Conservation (phyloP, 2,797 vertebrate species). For the Paedocypris micromegethes region DNA sequence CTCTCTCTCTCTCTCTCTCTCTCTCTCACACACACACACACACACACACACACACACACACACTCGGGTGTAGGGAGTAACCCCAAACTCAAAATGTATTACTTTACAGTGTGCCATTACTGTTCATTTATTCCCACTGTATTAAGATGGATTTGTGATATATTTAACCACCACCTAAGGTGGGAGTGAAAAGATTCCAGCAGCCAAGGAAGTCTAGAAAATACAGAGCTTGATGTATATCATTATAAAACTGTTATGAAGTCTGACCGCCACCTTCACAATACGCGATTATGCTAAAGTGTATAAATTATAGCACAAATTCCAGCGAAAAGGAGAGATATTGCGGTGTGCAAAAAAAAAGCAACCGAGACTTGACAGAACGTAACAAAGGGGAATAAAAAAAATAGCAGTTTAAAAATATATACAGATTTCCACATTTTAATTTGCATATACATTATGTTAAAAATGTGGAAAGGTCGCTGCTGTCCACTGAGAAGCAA, state of each 20-base stretch:
- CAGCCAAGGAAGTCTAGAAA: slow-evolving; percentile 31
- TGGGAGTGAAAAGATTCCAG: slow-evolving; percentile 28
- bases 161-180: slow-evolving; percentile 16
- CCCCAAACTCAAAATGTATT: slow-evolving; percentile 32
- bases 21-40: slow-evolving; percentile 4
- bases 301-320: slow-evolving; percentile 35
- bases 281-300: slow-evolving; percentile 39
- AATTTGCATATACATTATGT: slow-evolving; percentile 26
- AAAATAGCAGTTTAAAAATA: slow-evolving; percentile 31
- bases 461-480: slow-evolving; percentile 36
- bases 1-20: background rate
- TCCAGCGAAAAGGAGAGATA: slow-evolving; percentile 9
- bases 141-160: slow-evolving; percentile 40
- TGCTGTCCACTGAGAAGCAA: slow-evolving; percentile 28
- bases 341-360: background rate
- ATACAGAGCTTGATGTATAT: slow-evolving; percentile 36
- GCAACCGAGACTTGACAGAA: background rate
- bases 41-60: slow-evolving; percentile 5
- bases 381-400: slow-evolving; percentile 1
- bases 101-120: slow-evolving; percentile 37
- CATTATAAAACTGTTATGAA: slow-evolving; percentile 31
- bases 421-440: slow-evolving; percentile 19
- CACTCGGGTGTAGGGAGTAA: slow-evolving; percentile 22
- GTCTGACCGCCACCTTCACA: slow-evolving; percentile 35
- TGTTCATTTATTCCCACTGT: slow-evolving; percentile 33